Percentiles rank a stretch among this genome's conserved stretches.
Conservation (phyloP, 2,797 vertebrate species). For the Coranthus polyacanthus region DNA sequence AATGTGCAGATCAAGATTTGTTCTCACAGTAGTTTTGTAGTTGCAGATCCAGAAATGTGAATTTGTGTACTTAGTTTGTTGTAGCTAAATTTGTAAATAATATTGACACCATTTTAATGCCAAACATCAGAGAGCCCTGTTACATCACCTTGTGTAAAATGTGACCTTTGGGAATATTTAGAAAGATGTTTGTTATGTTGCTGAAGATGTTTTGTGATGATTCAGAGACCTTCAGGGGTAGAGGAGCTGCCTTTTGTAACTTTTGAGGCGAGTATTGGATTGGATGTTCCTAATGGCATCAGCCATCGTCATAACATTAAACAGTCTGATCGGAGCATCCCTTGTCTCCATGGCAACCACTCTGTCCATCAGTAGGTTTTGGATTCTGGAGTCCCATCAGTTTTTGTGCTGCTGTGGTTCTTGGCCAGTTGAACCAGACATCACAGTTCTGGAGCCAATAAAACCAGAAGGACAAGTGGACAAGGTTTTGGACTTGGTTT, state of each 20-base stretch:
- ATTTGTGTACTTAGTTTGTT: neutral
- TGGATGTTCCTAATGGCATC: neutral
- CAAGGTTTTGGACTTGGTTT: constrained; percentile 28
- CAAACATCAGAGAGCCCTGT: too few species aligned
- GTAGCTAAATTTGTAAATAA: neutral
- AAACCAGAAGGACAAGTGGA: constrained; percentile 32
- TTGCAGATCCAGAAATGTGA: neutral
- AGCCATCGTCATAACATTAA: constrained; percentile 13
- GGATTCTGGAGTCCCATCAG: constrained; percentile 45
- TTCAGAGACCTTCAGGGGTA: neutral
- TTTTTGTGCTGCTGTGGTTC: constrained; percentile 72
- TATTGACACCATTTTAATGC: constrained; percentile 1
- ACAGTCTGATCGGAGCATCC: constrained; percentile 69
- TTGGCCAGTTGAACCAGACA: constrained; percentile 33
- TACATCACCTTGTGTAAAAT: too few species aligned
- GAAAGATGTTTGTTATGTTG: too few species aligned
- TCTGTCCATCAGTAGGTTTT: constrained; percentile 44
- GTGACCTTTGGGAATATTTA: too few species aligned
- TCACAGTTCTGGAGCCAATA: constrained; percentile 33
- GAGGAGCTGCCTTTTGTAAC: neutral
- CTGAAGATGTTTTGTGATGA: neutral
- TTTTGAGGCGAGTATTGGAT: neutral
- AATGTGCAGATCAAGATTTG: neutral
- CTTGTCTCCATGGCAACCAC: constrained; percentile 55
- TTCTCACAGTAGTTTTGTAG: too few species aligned